phyloP scores from a whole-genome alignment of 2,113 vertebrate genomes.

The Cercopithecus mona region DNA sequence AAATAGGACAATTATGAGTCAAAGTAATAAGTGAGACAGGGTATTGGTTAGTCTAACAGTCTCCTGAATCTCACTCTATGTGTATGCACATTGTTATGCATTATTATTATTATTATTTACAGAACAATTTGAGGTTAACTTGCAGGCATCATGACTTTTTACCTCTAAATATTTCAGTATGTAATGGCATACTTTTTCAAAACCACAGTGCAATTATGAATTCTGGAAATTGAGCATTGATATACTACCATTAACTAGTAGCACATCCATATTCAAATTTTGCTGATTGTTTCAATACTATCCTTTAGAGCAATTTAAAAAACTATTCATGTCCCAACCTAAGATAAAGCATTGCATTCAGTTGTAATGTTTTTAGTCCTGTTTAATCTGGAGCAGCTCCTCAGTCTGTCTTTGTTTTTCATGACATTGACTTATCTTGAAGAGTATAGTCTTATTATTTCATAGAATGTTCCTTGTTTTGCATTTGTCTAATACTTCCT shows the following conservation, averaged over 20 bases:
- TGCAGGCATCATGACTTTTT: conserved; percentile 29
- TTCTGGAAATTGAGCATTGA: conserved; percentile 48
- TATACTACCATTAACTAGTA: conserved; percentile 30
- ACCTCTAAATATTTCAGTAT: conserved; percentile 63
- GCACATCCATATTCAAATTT: conserved; percentile 38
- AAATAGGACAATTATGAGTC: neutral
- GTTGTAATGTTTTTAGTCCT: neutral
- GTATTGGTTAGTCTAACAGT: neutral
- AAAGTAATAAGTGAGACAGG: neutral
- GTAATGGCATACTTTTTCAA: conserved; percentile 53
- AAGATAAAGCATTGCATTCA: neutral
- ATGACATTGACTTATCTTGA: neutral
- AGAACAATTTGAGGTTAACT: conserved; percentile 39
- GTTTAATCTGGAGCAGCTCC: conserved; percentile 15
- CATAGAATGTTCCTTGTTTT: conserved; percentile 27
- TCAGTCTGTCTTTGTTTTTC: neutral
- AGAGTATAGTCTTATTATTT: neutral
- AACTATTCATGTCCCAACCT: neutral
- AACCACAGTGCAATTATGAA: conserved; percentile 58
- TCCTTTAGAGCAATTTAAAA: conserved; percentile 19
- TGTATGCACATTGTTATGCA: neutral
- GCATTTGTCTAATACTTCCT: conserved; percentile 30
- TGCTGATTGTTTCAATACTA: conserved; percentile 28
- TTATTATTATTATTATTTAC: conserved; percentile 60
- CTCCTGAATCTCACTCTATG: neutral